Percentiles rank a stretch among this genome's conserved stretches.
phyloP scores from a whole-genome alignment of 2,797 vertebrate genomes.

The Poecile montanus region DNA sequence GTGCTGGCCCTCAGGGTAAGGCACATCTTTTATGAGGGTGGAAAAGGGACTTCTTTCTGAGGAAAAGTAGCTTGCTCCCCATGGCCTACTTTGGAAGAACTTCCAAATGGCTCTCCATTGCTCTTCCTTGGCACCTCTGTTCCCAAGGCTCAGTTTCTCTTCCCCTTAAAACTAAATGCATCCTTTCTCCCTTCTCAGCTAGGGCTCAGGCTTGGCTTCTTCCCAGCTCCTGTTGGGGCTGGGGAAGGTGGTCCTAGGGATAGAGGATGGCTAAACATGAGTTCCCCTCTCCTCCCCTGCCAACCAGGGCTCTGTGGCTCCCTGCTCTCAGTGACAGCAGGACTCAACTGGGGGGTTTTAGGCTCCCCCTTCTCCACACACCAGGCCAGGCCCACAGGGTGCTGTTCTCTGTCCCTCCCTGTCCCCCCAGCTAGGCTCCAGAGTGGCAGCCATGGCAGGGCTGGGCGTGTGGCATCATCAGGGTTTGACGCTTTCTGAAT shows the following conservation, averaged over 20 bases:
- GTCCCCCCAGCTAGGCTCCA: not conserved
- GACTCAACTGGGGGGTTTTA: not conserved
- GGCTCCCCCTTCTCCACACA: not conserved
- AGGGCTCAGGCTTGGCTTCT: not conserved
- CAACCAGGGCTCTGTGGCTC: not conserved
- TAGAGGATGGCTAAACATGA: not conserved
- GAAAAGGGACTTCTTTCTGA: not conserved
- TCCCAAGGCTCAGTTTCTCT: not conserved
- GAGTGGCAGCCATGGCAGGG: accelerated
- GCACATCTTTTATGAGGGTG: not conserved
- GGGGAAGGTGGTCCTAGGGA: not conserved
- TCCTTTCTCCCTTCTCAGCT: not conserved
- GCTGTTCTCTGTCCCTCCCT: not conserved
- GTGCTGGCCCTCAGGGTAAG: not conserved
- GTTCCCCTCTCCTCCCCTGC: not conserved
- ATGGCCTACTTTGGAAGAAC: not conserved
- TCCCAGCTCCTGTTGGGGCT: not conserved
- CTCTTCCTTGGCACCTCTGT: not conserved
- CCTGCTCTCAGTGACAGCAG: not conserved
- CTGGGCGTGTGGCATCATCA: not conserved
- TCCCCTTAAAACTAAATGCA: not conserved
- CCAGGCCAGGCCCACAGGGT: accelerated
- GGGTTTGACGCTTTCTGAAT: constrained; percentile 17
- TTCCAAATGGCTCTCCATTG: not conserved
- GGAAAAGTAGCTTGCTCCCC: not conserved